Evolutionary conservation across 2,797 vertebrate genomes (phyloP).

Genomic region (Borostomias antarcticus): DNA sequence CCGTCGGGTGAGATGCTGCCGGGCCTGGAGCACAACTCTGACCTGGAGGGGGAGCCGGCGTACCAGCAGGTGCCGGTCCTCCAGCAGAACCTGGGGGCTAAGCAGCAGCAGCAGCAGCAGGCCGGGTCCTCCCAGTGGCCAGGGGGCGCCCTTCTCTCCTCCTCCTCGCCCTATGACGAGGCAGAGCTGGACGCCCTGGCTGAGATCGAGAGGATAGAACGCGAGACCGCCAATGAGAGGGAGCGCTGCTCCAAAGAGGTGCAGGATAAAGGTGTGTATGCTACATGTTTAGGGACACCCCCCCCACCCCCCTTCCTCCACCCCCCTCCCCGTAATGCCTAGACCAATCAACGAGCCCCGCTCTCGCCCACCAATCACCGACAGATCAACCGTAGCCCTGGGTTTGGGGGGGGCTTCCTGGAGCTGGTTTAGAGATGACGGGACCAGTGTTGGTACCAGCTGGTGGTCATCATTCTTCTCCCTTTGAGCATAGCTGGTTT

Average conservation of each 20-base stretch:
- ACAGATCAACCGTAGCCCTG: no score
- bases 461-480: no score
- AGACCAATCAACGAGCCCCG: no score
- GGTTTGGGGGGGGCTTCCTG: no score
- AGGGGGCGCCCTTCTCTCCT: conserved; percentile 68
- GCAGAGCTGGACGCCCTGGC: conserved; percentile 94
- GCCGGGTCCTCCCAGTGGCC: conserved; percentile 55
- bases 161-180: conserved; percentile 91
- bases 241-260: conserved; percentile 95
- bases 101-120: conserved; percentile 78
- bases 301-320: background rate
- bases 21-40: conserved; percentile 89
- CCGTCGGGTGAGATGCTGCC: conserved; percentile 86
- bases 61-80: conserved; percentile 90
- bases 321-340: background rate
- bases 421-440: no score
- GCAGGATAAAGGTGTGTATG: conserved; percentile 93
- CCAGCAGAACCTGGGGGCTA: conserved; percentile 86
- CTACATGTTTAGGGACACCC: background rate
- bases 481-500: no score
- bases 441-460: background rate
- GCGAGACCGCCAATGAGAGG: conserved; percentile 94
- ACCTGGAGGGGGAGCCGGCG: conserved; percentile 83
- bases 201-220: conserved; percentile 98
- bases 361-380: no score